These are phyloP conservation scores for Cassiopea xamachana DNA, from an alignment of 30 jellyfish, hydroid and myxozoan species.

Conservation along the genomic window DNA sequence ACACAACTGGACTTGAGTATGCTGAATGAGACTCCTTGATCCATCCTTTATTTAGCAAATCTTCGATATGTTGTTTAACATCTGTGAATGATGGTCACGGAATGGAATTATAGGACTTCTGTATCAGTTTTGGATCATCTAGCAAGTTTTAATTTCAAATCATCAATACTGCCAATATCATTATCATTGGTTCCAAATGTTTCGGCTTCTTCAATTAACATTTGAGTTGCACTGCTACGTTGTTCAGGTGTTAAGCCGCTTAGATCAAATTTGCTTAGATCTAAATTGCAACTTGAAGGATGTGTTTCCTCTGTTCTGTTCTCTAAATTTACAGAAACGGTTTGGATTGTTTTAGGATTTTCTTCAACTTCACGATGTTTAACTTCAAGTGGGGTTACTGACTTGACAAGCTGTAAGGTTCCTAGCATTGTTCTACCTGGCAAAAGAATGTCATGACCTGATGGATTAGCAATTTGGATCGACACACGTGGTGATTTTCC, in stretches of 20 bases:
- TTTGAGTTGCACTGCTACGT: conserved; percentile 11
- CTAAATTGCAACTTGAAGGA: background rate
- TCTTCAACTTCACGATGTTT: background rate
- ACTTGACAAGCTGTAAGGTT: conserved; percentile 8
- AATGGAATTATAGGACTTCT: conserved; percentile 35
- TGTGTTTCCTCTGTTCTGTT: background rate
- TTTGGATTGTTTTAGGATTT: background rate
- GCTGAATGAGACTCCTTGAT: conserved; percentile 41
- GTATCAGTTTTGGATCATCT: conserved; percentile 43
- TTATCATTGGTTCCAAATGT: background rate
- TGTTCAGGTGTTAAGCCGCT: conserved; percentile 16
- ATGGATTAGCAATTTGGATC: background rate
- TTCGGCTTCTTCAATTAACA: conserved; percentile 12
- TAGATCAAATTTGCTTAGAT: conserved; percentile 2
- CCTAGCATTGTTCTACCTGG: conserved; percentile 10
- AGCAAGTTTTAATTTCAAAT: conserved; percentile 10
- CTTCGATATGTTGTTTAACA: conserved; percentile 46
- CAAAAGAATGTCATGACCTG: background rate
- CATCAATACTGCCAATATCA: conserved; percentile 46
- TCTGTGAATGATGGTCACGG: conserved; percentile 15
- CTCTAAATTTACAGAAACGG: background rate
- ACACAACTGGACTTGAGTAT: conserved; percentile 54
- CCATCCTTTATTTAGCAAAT: conserved; percentile 54
- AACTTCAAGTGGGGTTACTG: conserved; percentile 28
- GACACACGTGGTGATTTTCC: conserved; percentile 19